A percentile compares a stretch with the other conserved stretches of the same genome.
These are phyloP conservation scores for Cryptosula pallasiana DNA, from an alignment of 2,888 invertebrate species.

Conservation along the genomic window DNA sequence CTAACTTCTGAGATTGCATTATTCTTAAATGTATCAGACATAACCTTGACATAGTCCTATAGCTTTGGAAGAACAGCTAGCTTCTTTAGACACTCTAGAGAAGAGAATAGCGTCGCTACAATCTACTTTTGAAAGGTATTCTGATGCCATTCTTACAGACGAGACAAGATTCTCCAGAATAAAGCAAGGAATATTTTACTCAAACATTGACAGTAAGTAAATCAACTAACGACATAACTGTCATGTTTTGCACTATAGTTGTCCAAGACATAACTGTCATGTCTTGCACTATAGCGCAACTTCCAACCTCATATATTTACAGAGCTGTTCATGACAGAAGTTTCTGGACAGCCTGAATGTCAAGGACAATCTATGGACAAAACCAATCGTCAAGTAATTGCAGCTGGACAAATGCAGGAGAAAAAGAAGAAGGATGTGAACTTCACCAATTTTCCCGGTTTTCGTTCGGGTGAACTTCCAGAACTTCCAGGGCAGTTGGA, in stretches of 20 bases:
- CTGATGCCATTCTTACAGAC: slow-evolving; percentile 38
- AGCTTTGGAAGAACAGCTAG: slow-evolving; percentile 28
- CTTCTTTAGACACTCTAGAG: slow-evolving; percentile 39
- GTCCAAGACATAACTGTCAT: too few relatives aligned
- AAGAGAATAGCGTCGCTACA: slow-evolving; percentile 35
- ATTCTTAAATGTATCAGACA: too few relatives aligned
- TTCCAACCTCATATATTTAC: too few relatives aligned
- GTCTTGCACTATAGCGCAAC: too few relatives aligned
- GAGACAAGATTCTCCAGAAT: slow-evolving; percentile 33
- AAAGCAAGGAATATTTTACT: slow-evolving; percentile 37
- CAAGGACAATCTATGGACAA: not conserved
- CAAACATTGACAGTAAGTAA: slow-evolving; percentile 27
- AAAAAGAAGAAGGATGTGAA: slow-evolving; percentile 43
- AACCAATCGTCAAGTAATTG: not conserved
- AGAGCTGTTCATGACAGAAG: slow-evolving; percentile 20
- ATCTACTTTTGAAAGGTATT: slow-evolving; percentile 37
- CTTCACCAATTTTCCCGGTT: slow-evolving; percentile 32
- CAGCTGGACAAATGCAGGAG: slow-evolving; percentile 34
- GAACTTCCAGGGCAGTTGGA: slow-evolving; percentile 48
- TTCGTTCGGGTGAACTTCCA: slow-evolving; percentile 42
- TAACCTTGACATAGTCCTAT: not conserved
- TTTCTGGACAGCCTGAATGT: not conserved
- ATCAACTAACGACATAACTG: not conserved
- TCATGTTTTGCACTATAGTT: too few relatives aligned
- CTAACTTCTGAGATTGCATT: too few relatives aligned